Evolutionary conservation across 2,113 vertebrate species (phyloP).

Genomic region (Todiramphus saurophagus): DNA sequence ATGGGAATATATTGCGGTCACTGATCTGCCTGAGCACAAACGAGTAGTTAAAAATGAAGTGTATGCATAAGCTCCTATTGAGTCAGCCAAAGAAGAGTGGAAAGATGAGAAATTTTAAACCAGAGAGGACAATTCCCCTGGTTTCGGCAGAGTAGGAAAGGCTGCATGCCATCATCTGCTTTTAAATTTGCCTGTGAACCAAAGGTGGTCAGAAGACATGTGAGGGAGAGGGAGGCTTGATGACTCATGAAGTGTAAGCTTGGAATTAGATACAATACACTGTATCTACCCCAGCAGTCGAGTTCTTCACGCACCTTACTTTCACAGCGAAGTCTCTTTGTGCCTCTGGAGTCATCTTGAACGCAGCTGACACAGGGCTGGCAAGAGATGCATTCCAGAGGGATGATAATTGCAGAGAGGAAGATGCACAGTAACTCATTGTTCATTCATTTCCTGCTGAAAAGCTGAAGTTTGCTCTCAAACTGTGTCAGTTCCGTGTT

Average conservation of each 20-base stretch:
- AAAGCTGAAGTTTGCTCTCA: background rate
- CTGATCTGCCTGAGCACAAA: background rate
- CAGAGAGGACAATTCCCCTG: background rate
- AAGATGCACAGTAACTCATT: background rate
- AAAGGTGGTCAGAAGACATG: background rate
- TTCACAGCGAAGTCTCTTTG: background rate
- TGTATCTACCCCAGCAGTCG: rapidly evolving
- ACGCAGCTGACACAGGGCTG: background rate
- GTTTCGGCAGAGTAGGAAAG: background rate
- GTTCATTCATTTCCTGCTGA: background rate
- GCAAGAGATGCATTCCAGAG: background rate
- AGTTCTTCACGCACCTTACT: background rate
- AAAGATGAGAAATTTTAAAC: background rate
- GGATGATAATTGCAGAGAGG: background rate
- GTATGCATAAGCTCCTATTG: background rate
- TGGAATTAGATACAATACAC: rapidly evolving
- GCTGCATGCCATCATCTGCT: background rate
- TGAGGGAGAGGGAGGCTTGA: background rate
- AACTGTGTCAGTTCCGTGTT: rapidly evolving
- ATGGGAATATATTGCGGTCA: background rate
- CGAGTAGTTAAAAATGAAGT: background rate
- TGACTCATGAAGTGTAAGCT: background rate
- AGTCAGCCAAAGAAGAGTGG: background rate
- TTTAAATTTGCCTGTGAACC: background rate
- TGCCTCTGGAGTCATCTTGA: background rate